Evolutionary conservation across 2,888 invertebrate genomes (phyloP), one percentile per base, ranked within the genome.

Genomic region (Sphaerophoria taeniata): DNA sequence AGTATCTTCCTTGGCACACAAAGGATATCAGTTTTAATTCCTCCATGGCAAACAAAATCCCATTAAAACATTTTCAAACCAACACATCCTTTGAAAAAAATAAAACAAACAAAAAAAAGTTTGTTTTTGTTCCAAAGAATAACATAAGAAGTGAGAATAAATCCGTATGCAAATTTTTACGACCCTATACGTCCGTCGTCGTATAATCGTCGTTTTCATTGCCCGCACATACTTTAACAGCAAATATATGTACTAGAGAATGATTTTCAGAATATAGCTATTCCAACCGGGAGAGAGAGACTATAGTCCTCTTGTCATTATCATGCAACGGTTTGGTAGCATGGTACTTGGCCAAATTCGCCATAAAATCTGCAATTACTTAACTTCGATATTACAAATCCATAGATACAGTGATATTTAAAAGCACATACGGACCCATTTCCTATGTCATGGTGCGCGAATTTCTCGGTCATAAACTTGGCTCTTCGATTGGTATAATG

Each of bases 301-400:
- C 80, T 80, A 80, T 73, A 85, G 85, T 76, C 85, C 85, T 24
- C 24, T 81, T 85, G 85, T 85, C 85, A 85, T 85, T 76, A 24
- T 24, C 24, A 24, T 24, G 24, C 24, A 24, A 2, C 24, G 24
- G 24, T 24, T 24, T 24, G 73, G 43, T 53, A 39, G 76, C 76
- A 85, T 76, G 85, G 81, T 73, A 85, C 85, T 85, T 85, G 85
- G 85, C 67, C 53, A 85, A 85, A 85, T 85, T 85, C 9, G 69
- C 85, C 85, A 85, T 85, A 85, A 85, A 85, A 85, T 70, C 56
- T 73, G 85, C 85, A 85, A 85, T 85, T 85, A 85, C 85, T 85
- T 85, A 85, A 73, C 73, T 82, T 31, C 51, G 34, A 43, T 61
- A 67, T 67, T 61, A 5, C 16, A 3, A 3, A 9, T n/a, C 2